phyloP scores from a whole-genome alignment of 2,797 vertebrate genomes.

The Octomys mimax region DNA sequence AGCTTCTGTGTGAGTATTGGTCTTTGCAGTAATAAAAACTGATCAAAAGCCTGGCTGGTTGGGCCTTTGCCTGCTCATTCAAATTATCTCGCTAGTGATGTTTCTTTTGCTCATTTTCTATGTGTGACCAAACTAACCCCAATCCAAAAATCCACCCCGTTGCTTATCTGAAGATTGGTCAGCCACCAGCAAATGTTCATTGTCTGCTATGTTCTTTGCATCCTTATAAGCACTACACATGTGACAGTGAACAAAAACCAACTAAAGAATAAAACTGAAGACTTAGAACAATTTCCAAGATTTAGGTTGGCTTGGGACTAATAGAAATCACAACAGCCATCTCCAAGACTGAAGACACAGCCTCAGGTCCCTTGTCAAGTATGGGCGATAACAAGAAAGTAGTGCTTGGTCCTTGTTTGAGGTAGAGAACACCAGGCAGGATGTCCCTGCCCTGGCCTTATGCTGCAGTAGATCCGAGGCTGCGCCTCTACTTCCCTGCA shows the following conservation, averaged over 20 bases:
- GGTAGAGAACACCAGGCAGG: fast-evolving
- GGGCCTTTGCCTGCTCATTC: not conserved
- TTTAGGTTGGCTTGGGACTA: not conserved
- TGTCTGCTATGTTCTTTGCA: not conserved
- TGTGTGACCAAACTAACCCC: not conserved
- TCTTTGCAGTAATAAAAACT: constrained; percentile 54
- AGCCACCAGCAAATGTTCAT: not conserved
- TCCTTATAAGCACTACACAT: not conserved
- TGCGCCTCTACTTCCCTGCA: not conserved
- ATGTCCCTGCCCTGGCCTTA: not conserved
- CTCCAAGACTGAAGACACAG: not conserved
- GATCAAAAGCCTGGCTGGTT: not conserved
- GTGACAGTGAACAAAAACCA: not conserved
- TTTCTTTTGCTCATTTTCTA: constrained; percentile 10
- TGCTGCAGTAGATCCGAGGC: constrained; percentile 70
- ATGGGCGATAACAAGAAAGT: not conserved
- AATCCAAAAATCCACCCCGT: not conserved
- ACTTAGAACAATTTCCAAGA: not conserved
- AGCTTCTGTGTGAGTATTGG: constrained; percentile 52
- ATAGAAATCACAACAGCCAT: not conserved
- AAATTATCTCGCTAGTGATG: not conserved
- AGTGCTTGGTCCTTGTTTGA: not conserved
- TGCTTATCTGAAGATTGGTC: not conserved
- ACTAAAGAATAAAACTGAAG: not conserved
- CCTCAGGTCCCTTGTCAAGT: not conserved